These are phyloP conservation scores for Prochilodus magdalenae DNA, from an alignment of 2,113 vertebrate genomes.

Conservation along the genomic window DNA sequence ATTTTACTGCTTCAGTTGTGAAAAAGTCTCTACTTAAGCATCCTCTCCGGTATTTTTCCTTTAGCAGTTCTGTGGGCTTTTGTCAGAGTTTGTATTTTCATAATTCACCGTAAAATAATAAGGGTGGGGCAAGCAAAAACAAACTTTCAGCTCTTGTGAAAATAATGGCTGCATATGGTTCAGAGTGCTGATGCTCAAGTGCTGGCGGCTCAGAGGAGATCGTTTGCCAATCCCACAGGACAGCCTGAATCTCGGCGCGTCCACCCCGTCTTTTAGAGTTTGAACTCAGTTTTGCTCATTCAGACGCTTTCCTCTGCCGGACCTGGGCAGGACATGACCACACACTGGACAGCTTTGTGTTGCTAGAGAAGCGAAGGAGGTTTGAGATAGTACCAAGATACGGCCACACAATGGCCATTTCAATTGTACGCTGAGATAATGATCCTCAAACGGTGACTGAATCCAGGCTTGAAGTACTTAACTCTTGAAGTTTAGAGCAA, in stretches of 20 bases:
- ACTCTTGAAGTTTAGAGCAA: not conserved
- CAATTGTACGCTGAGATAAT: not conserved
- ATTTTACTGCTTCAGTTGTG: conserved; percentile 4
- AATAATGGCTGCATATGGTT: conserved; percentile 23
- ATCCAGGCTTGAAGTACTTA: not conserved
- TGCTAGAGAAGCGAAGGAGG: conserved; percentile 7
- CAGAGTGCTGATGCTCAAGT: not conserved
- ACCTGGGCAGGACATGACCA: not conserved
- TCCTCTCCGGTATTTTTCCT: not conserved
- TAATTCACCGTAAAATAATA: conserved; percentile 24
- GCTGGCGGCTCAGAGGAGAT: conserved; percentile 2
- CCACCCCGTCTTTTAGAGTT: too few relatives aligned
- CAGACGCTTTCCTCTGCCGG: not conserved
- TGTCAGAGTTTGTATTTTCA: conserved; percentile 30
- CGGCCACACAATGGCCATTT: conserved; percentile 4
- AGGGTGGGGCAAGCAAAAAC: conserved; percentile 22
- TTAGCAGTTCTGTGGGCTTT: not conserved
- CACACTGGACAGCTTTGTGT: conserved; percentile 43
- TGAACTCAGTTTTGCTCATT: not conserved
- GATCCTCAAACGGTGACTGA: conserved; percentile 3
- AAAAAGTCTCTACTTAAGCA: not conserved
- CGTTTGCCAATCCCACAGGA: conserved; percentile 4
- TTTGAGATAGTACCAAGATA: conserved; percentile 31
- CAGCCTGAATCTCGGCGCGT: not conserved
- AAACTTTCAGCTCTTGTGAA: conserved; percentile 30